These are phyloP conservation scores for Sminthurinus aureus DNA, from an alignment of 2,888 invertebrate species.

Conservation along the genomic window DNA sequence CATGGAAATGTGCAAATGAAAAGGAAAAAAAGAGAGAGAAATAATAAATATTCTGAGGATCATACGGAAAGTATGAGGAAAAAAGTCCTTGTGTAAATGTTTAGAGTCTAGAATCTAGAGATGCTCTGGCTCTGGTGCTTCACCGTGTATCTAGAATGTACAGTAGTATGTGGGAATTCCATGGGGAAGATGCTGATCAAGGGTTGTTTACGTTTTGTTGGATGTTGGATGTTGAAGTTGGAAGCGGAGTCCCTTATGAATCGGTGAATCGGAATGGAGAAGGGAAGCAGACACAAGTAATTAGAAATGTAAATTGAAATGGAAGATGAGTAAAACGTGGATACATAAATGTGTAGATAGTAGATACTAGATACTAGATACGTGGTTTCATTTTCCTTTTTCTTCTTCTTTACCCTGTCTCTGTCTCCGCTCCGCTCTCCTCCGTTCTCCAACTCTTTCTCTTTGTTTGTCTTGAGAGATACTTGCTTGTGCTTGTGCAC, in stretches of 20 bases:
- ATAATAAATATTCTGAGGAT: not conserved
- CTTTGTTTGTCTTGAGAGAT: conserved; percentile 4
- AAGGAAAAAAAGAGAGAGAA: not conserved
- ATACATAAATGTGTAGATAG: not conserved
- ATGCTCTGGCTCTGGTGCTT: too few species aligned
- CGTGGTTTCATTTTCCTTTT: too few species aligned
- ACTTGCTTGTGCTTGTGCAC: conserved; percentile 11
- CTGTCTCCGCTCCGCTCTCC: too few species aligned
- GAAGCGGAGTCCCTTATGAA: not conserved
- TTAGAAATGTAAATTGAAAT: conserved; percentile 51
- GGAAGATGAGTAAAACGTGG: conserved; percentile 32
- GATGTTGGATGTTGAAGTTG: not conserved
- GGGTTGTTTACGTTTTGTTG: not conserved
- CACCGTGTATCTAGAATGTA: not conserved
- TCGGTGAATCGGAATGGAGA: conserved; percentile 19
- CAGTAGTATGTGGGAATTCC: not conserved
- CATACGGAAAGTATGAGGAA: not conserved
- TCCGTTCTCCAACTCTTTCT: not conserved
- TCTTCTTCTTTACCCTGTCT: too few species aligned
- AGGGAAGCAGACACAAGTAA: conserved; percentile 32
- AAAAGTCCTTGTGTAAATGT: not conserved
- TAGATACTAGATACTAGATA: too few species aligned
- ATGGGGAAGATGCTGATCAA: not conserved
- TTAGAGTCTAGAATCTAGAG: too few species aligned
- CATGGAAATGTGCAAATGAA: too few species aligned